These are phyloP conservation scores for Atta cephalotes DNA, from an alignment of 1,140 invertebrate genomes.

Conservation along the genomic window DNA sequence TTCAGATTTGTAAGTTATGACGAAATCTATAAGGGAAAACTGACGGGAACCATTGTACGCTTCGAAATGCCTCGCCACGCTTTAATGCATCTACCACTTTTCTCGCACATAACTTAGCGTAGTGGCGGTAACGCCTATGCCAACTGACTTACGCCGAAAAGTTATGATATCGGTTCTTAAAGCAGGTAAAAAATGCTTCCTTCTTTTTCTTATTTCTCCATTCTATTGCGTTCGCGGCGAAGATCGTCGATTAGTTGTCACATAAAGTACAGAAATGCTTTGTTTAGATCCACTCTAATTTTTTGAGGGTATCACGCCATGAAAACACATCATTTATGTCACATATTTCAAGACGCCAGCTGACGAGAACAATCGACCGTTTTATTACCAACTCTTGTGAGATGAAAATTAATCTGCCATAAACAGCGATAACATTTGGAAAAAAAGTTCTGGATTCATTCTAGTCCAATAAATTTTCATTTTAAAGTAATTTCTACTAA, in stretches of 20 bases:
- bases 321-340: conserved; percentile 77
- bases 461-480: conserved; percentile 15
- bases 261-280: conserved; percentile 80
- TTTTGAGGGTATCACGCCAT: conserved; percentile 56
- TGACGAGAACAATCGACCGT: conserved; percentile 34
- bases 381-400: conserved; percentile 58
- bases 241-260: conserved; percentile 79
- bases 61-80: conserved; percentile 68
- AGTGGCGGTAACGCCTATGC: conserved; percentile 70
- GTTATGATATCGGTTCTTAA: conserved; percentile 66
- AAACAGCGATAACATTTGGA: conserved; percentile 59
- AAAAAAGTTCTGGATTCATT: neutral
- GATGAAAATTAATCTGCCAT: conserved; percentile 66
- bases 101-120: conserved; percentile 74
- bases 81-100: conserved; percentile 73
- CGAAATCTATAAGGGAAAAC: conserved; percentile 32
- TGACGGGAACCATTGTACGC: conserved; percentile 66
- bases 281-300: conserved; percentile 75
- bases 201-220: conserved; percentile 33
- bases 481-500: neutral
- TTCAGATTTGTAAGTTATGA: conserved; percentile 64
- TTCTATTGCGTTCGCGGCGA: conserved; percentile 31
- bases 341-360: conserved; percentile 68
- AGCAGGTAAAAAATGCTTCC: conserved; percentile 72
- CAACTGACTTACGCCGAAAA: conserved; percentile 75